These are phyloP conservation scores for Myiothlypis coronata DNA, from an alignment of 2,797 vertebrate genomes.

Conservation along the genomic window DNA sequence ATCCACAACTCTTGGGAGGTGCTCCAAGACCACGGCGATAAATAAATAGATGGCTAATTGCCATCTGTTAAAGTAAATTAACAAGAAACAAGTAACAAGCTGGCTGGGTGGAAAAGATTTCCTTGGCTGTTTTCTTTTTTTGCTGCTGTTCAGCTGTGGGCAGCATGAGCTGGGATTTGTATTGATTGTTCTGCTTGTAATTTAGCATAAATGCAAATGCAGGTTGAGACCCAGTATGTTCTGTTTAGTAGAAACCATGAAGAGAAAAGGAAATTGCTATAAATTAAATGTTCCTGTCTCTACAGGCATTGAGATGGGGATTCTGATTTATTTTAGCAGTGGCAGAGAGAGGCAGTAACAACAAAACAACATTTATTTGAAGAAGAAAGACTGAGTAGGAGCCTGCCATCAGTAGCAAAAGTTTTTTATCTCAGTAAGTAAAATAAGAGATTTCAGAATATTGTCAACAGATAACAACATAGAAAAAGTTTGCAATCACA, in stretches of 20 bases:
- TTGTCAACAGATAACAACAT: background rate
- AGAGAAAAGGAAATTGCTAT: slow-evolving; percentile 65
- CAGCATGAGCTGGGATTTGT: background rate
- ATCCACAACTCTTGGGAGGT: background rate
- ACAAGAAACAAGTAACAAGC: background rate
- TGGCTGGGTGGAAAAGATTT: background rate
- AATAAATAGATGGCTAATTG: background rate
- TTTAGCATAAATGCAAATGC: slow-evolving; percentile 68
- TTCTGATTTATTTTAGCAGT: slow-evolving; percentile 62
- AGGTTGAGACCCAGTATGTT: slow-evolving; percentile 64
- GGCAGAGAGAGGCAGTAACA: slow-evolving; percentile 47
- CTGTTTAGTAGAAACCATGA: slow-evolving; percentile 63
- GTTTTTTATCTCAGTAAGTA: background rate
- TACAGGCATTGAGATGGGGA: slow-evolving; percentile 59
- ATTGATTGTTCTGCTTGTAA: slow-evolving; percentile 23
- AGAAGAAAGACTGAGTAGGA: slow-evolving; percentile 18
- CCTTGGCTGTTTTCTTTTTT: background rate
- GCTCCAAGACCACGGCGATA: background rate
- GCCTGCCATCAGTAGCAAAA: background rate
- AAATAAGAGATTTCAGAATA: background rate
- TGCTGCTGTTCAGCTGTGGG: background rate
- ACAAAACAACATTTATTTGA: slow-evolving; percentile 38
- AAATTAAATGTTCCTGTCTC: slow-evolving; percentile 73
- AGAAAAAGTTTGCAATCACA: background rate
- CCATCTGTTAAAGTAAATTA: background rate